Evolutionary conservation across 2,797 vertebrate genomes (phyloP).

Genomic region (Crenuchus spilurus): DNA sequence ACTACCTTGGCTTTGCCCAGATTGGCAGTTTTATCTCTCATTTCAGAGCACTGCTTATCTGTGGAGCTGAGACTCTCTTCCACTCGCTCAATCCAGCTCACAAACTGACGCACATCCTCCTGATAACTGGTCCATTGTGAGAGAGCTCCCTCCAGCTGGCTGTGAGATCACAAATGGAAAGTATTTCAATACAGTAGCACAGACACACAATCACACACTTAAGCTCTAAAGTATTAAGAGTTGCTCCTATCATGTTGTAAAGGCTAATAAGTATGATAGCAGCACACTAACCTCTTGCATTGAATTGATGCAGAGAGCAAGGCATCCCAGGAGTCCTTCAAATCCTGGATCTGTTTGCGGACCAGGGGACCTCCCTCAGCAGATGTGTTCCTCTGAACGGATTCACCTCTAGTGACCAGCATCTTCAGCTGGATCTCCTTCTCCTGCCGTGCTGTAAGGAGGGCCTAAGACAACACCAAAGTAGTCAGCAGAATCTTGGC

Average conservation of each 20-base stretch:
- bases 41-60: slow-evolving; percentile 86
- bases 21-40: slow-evolving; percentile 90
- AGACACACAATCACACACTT: not conserved
- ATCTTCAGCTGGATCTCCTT: slow-evolving; percentile 98
- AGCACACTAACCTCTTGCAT: slow-evolving; percentile 88
- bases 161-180: slow-evolving; percentile 62
- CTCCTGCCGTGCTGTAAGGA: slow-evolving; percentile 91
- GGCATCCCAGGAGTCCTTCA: slow-evolving; percentile 92
- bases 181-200: not conserved
- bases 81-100: slow-evolving; percentile 90
- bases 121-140: slow-evolving; percentile 98
- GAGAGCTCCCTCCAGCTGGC: slow-evolving; percentile 92
- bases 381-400: slow-evolving; percentile 92
- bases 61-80: slow-evolving; percentile 85
- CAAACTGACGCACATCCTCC: slow-evolving; percentile 92
- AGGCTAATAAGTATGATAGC: not conserved
- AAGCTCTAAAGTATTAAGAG: not conserved
- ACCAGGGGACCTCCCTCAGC: slow-evolving; percentile 86
- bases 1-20: slow-evolving; percentile 92
- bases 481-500: not conserved
- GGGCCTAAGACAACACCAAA: slow-evolving; percentile 71
- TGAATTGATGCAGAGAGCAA: slow-evolving; percentile 90
- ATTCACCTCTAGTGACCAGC: slow-evolving; percentile 90
- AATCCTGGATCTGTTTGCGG: slow-evolving; percentile 87
- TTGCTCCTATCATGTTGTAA: not conserved